Evolutionary conservation across 2,113 vertebrate species (phyloP).

Genomic region (Turnix velox): DNA sequence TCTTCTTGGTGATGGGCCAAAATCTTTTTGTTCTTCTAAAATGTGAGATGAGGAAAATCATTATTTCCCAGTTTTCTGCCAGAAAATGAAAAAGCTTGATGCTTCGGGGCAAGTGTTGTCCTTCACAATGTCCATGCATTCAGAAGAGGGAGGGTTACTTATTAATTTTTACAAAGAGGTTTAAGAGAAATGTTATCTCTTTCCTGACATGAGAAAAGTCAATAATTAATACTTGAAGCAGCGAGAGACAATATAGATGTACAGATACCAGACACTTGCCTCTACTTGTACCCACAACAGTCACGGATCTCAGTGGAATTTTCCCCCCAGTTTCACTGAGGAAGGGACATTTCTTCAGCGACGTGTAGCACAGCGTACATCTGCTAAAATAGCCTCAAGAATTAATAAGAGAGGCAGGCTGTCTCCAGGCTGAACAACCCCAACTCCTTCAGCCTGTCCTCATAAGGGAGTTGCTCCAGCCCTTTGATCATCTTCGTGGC

Average conservation of each 20-base stretch:
- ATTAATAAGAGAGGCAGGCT: not conserved
- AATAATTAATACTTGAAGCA: not conserved
- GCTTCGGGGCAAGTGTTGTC: not conserved
- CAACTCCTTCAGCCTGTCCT: too few species aligned
- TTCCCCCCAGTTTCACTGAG: not conserved
- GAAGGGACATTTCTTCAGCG: not conserved
- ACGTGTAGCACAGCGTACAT: not conserved
- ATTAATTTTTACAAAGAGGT: not conserved
- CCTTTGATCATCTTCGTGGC: too few species aligned
- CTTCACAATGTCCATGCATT: not conserved
- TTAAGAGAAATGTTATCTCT: not conserved
- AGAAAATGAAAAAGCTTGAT: not conserved
- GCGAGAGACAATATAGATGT: not conserved
- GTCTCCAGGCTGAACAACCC: too few species aligned
- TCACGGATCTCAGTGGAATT: not conserved
- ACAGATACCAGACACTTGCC: not conserved
- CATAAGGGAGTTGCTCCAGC: too few species aligned
- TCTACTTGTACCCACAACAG: not conserved
- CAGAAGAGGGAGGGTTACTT: not conserved
- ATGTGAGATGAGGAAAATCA: not conserved
- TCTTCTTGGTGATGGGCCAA: not conserved
- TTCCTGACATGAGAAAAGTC: not conserved
- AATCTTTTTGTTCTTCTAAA: slow-evolving; percentile 16
- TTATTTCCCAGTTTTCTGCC: not conserved
- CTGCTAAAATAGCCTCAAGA: not conserved